Conservation (phyloP, 2,888 invertebrate genomes). For the Thereva unica region DNA sequence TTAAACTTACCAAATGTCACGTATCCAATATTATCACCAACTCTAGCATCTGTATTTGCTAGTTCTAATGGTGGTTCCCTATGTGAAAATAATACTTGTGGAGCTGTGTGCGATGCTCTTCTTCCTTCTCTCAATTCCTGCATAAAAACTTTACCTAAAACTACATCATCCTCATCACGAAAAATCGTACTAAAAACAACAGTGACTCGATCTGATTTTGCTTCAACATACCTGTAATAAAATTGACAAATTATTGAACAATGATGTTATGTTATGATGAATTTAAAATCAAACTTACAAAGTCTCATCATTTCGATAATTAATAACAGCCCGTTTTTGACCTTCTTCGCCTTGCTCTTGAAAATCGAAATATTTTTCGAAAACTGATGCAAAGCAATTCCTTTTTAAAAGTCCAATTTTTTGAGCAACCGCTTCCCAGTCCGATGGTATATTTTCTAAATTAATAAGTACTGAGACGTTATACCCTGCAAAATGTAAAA, state of each 20-base stretch:
- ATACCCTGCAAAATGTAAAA: slow-evolving; percentile 68
- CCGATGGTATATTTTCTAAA: slow-evolving; percentile 86
- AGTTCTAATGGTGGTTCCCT: slow-evolving; percentile 96
- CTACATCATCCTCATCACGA: slow-evolving; percentile 96
- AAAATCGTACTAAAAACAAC: slow-evolving; percentile 99
- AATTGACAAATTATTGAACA: slow-evolving; percentile 15
- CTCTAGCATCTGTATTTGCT: slow-evolving; percentile 87
- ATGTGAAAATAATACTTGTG: slow-evolving; percentile 88
- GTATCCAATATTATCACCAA: slow-evolving; percentile 97
- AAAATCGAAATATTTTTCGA: slow-evolving; percentile 98
- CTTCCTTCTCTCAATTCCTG: slow-evolving; percentile 98
- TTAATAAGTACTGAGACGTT: slow-evolving; percentile 93
- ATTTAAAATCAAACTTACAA: slow-evolving; percentile 68
- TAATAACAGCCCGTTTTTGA: slow-evolving; percentile 94
- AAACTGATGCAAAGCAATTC: slow-evolving; percentile 99
- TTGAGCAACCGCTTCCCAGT: slow-evolving; percentile 87
- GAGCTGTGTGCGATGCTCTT: slow-evolving; percentile 92
- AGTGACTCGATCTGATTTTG: slow-evolving; percentile 96
- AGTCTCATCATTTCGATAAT: slow-evolving; percentile 98
- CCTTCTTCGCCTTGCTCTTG: slow-evolving; percentile 91
- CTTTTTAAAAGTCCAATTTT: slow-evolving; percentile 93
- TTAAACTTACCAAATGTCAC: slow-evolving; percentile 88
- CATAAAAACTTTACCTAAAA: slow-evolving; percentile 99
- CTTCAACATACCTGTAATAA: slow-evolving; percentile 88
- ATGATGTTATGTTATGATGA: neutral